phyloP scores from a whole-genome alignment of 2,797 vertebrate species.

The Vipera latastei region DNA sequence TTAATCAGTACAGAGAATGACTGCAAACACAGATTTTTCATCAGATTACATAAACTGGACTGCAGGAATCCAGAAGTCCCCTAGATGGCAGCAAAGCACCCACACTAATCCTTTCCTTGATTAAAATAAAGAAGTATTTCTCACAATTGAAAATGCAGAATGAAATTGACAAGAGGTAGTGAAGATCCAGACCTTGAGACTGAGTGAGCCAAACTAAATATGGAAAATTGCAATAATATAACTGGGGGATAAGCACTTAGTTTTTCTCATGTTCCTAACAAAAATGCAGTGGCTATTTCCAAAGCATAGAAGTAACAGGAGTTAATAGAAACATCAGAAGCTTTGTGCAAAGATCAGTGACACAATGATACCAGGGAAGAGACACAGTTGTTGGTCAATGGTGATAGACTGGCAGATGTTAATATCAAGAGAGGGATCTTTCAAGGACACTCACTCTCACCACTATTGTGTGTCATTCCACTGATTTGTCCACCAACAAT shows the following conservation, averaged over 20 bases:
- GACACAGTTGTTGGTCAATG: not conserved
- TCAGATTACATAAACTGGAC: not conserved
- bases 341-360: not conserved
- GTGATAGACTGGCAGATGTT: not conserved
- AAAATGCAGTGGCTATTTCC: not conserved
- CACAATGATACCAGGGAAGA: not conserved
- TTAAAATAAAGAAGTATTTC: not conserved
- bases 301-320: not conserved
- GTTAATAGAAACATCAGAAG: not conserved
- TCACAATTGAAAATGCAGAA: not conserved
- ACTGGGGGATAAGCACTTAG: not conserved
- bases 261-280: not conserved
- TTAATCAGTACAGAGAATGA: not conserved
- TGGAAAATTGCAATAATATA: not conserved
- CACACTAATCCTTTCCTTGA: not conserved
- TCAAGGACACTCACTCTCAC: not conserved
- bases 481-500: not conserved
- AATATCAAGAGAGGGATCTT: not conserved
- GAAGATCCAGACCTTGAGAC: not conserved
- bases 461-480: not conserved
- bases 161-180: not conserved
- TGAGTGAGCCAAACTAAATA: not conserved
- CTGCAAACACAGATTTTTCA: not conserved
- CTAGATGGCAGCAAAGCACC: not conserved
- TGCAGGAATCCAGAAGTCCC: not conserved